phyloP scores from a whole-genome alignment of 1,140 invertebrate genomes.

The Drosophila pallidifrons region DNA sequence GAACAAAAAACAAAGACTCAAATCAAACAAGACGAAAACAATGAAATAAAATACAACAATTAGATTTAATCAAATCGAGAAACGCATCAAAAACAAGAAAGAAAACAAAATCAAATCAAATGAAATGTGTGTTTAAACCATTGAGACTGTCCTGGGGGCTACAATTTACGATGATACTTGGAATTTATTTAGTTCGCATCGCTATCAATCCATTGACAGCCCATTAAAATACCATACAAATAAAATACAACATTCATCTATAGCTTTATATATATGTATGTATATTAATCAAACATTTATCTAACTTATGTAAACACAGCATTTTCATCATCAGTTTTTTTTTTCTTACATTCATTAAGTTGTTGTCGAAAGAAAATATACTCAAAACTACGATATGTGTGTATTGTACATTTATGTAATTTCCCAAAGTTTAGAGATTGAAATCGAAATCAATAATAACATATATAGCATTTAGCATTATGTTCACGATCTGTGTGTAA shows the following conservation, averaged over 20 bases:
- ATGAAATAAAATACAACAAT: conserved; percentile 21
- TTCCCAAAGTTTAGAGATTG: conserved; percentile 23
- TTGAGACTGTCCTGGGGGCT: conserved; percentile 52
- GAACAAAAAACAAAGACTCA: conserved; percentile 30
- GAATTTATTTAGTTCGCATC: conserved; percentile 24
- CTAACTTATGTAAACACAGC: conserved; percentile 15
- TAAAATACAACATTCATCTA: conserved; percentile 62
- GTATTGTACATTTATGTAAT: conserved; percentile 28
- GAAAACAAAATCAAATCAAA: conserved; percentile 6
- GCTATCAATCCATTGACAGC: conserved; percentile 10
- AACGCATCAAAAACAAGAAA: conserved; percentile 34
- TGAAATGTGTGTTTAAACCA: conserved; percentile 5
- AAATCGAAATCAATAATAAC: conserved; percentile 21
- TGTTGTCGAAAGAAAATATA: conserved; percentile 9
- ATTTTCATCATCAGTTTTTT: conserved; percentile 11
- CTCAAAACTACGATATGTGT: conserved; percentile 22
- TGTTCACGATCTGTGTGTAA: conserved; percentile 48
- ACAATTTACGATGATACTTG: conserved; percentile 33
- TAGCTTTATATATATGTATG: conserved; percentile 78
- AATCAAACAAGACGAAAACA: conserved; percentile 35
- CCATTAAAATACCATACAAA: conserved; percentile 14
- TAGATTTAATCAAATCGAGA: conserved; percentile 48
- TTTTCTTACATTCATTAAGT: conserved; percentile 1
- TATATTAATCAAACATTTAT: conserved; percentile 61
- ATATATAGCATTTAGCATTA: conserved; percentile 43